Evolutionary conservation across 2,797 vertebrate genomes (phyloP).

Genomic region (Yasuhikotakia modesta): DNA sequence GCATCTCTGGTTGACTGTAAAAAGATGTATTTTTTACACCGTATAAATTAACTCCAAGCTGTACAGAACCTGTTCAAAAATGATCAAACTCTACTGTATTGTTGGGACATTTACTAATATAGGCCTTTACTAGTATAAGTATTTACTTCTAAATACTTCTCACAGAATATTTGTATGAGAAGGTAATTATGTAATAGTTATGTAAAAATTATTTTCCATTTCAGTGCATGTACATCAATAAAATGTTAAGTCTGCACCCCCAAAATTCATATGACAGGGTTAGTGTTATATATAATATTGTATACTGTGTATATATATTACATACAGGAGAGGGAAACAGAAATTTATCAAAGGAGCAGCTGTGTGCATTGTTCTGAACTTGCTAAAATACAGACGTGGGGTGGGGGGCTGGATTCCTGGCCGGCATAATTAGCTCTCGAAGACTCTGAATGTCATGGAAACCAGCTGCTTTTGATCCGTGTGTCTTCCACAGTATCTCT

Average conservation of each 20-base stretch:
- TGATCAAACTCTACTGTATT: too few relatives aligned
- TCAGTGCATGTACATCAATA: neutral
- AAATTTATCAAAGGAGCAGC: slow-evolving; percentile 44
- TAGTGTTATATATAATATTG: slow-evolving; percentile 14
- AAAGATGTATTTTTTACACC: neutral
- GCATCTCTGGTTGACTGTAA: too few relatives aligned
- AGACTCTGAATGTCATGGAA: slow-evolving; percentile 60
- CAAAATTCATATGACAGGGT: neutral
- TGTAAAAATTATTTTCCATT: too few relatives aligned
- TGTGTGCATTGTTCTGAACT: slow-evolving; percentile 53
- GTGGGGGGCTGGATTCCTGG: slow-evolving; percentile 35
- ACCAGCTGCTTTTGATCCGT: slow-evolving; percentile 60
- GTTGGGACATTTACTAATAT: too few relatives aligned
- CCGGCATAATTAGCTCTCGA: slow-evolving; percentile 60
- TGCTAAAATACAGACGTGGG: slow-evolving; percentile 44
- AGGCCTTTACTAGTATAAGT: too few relatives aligned
- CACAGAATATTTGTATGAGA: too few relatives aligned
- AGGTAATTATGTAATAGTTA: too few relatives aligned
- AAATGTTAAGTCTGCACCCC: neutral
- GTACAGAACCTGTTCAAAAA: too few relatives aligned
- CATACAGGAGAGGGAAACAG: slow-evolving; percentile 24
- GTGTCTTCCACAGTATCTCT: slow-evolving; percentile 55
- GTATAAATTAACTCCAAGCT: too few relatives aligned
- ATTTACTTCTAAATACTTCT: too few relatives aligned
- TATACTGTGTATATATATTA: neutral